phyloP scores from a whole-genome alignment of 2,113 vertebrate species.

The Hipposideros armiger region DNA sequence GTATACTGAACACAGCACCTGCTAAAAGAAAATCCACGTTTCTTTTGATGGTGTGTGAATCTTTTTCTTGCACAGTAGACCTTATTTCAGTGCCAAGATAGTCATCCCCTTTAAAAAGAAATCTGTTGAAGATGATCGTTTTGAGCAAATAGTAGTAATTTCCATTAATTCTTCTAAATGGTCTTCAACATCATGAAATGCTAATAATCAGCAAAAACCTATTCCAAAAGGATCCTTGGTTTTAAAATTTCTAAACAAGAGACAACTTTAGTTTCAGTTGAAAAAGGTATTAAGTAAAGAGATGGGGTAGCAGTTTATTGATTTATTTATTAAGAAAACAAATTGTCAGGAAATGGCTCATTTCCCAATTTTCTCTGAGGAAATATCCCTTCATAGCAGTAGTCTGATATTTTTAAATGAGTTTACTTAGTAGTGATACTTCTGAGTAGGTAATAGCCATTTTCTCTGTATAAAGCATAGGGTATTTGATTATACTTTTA shows the following conservation, averaged over 20 bases:
- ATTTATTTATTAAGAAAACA: conserved; percentile 43
- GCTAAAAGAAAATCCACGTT: conserved; percentile 48
- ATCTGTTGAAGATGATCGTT: background rate
- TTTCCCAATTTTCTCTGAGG: conserved; percentile 38
- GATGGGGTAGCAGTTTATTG: background rate
- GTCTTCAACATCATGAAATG: background rate
- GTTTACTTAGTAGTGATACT: background rate
- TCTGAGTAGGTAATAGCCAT: background rate
- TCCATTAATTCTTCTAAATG: background rate
- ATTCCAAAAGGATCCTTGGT: background rate
- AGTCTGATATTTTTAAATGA: conserved; percentile 48
- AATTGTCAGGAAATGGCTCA: conserved; percentile 18
- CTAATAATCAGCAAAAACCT: background rate
- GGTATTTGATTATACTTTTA: background rate
- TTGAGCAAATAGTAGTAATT: background rate
- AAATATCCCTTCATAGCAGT: conserved; percentile 6
- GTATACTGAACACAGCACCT: background rate
- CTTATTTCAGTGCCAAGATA: background rate
- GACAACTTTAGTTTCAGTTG: conserved; percentile 23
- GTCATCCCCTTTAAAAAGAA: background rate
- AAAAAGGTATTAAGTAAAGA: conserved; percentile 33
- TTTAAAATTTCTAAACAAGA: conserved; percentile 47
- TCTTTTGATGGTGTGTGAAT: background rate
- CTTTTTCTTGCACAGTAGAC: conserved; percentile 61
- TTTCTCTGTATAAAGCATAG: background rate